Conservation (phyloP, 1,140 invertebrate species). For the Papilio glaucus region DNA sequence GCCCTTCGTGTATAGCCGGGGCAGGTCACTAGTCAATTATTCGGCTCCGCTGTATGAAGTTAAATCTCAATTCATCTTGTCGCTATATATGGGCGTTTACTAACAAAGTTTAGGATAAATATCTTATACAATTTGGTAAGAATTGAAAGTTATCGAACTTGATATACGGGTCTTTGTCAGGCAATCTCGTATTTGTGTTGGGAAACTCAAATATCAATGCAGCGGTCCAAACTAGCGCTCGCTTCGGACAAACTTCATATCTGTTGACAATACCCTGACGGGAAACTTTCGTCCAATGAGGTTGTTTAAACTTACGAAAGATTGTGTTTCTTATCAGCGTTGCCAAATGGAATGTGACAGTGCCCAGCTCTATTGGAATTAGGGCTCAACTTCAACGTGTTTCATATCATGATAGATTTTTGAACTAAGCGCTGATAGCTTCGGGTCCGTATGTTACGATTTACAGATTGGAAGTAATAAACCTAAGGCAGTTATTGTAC, state of each 20-base stretch:
- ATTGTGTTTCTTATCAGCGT: slow-evolving; percentile 8
- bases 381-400: not conserved
- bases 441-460: too few relatives aligned
- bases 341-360: slow-evolving; percentile 5
- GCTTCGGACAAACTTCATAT: slow-evolving; percentile 41
- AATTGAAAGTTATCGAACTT: slow-evolving; percentile 22
- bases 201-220: slow-evolving; percentile 53
- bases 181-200: slow-evolving; percentile 46
- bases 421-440: not conserved
- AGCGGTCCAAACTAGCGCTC: slow-evolving; percentile 44
- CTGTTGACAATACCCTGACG: slow-evolving; percentile 54
- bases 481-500: too few relatives aligned
- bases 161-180: slow-evolving; percentile 45
- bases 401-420: not conserved
- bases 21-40: not conserved
- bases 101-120: slow-evolving; percentile 31
- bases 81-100: not conserved
- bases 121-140: slow-evolving; percentile 35
- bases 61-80: not conserved
- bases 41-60: not conserved
- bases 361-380: not conserved
- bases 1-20: too few relatives aligned
- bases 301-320: slow-evolving; percentile 21
- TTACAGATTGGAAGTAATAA: too few relatives aligned
- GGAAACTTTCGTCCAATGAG: slow-evolving; percentile 44